phyloP scores from a whole-genome alignment of 2,888 invertebrate genomes.

The Pandemis cinnamomeana region DNA sequence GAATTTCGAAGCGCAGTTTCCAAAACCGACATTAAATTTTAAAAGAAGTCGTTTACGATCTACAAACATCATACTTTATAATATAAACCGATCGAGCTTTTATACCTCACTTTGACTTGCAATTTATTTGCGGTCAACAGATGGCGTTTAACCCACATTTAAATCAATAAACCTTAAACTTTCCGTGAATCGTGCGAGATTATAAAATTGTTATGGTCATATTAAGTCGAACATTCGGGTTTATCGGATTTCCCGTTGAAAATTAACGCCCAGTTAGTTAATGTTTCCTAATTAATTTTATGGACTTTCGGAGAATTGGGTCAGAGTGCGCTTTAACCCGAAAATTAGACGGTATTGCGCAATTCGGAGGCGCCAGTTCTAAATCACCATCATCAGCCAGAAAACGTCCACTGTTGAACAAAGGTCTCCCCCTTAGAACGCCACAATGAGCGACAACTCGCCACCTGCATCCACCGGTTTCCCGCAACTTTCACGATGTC shows the following conservation, averaged over 20 bases:
- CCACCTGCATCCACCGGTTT: too few species aligned
- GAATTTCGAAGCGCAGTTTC: slow-evolving; percentile 19
- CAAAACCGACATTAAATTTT: neutral
- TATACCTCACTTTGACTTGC: slow-evolving; percentile 33
- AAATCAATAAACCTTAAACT: slow-evolving; percentile 51
- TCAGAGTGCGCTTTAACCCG: slow-evolving; percentile 23
- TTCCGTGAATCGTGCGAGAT: slow-evolving; percentile 45
- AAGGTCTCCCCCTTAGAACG: too few species aligned
- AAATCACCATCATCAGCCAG: neutral
- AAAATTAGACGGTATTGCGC: slow-evolving; percentile 4
- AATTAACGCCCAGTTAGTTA: slow-evolving; percentile 23
- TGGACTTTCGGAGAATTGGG: slow-evolving; percentile 25
- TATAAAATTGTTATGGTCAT: slow-evolving; percentile 39
- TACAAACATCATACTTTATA: slow-evolving; percentile 27
- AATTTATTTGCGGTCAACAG: slow-evolving; percentile 46
- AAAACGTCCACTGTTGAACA: too few species aligned
- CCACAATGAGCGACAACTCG: too few species aligned
- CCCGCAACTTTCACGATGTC: too few species aligned
- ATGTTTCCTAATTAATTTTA: slow-evolving; percentile 28
- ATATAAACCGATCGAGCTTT: neutral
- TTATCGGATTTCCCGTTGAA: slow-evolving; percentile 19
- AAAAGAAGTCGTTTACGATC: slow-evolving; percentile 30
- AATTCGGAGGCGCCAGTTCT: neutral
- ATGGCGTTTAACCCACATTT: slow-evolving; percentile 53
- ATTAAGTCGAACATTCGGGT: slow-evolving; percentile 9